Conservation (phyloP, 2,113 vertebrate genomes). For the Hymenochirus boettgeri region DNA sequence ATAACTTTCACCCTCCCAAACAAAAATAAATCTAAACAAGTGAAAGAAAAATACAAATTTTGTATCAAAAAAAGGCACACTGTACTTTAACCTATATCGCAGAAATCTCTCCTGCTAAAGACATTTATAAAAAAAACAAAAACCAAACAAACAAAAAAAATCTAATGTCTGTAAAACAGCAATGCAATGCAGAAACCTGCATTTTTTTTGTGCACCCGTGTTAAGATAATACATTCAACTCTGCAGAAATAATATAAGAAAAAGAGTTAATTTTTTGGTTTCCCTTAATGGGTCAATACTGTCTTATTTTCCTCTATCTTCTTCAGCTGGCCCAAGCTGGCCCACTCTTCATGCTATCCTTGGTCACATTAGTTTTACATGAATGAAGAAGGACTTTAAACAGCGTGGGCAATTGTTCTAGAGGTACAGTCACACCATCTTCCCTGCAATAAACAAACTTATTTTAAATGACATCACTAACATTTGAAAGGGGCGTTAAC, state of each 20-base stretch:
- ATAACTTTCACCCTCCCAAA: conserved; percentile 25
- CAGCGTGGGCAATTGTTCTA: conserved; percentile 95
- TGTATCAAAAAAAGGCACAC: conserved; percentile 23
- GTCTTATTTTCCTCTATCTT: conserved; percentile 33
- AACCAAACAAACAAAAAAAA: not conserved
- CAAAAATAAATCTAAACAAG: conserved; percentile 17
- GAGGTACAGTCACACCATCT: conserved; percentile 94
- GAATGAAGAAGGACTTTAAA: conserved; percentile 99
- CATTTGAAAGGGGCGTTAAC: no score
- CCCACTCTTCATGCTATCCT: conserved; percentile 61
- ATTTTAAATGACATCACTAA: no score
- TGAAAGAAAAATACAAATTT: conserved; percentile 18
- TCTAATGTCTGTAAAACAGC: conserved; percentile 34
- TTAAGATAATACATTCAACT: conserved; percentile 99
- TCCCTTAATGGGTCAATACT: conserved; percentile 44
- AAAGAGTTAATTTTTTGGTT: conserved; percentile 60
- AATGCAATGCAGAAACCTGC: conserved; percentile 27
- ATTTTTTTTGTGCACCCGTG: conserved; percentile 73
- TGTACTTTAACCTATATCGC: conserved; percentile 9
- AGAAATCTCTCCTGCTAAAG: conserved; percentile 48
- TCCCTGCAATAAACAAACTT: conserved; percentile 66
- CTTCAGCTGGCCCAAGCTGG: conserved; percentile 17
- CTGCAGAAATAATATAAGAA: conserved; percentile 99
- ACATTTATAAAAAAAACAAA: conserved; percentile 38
- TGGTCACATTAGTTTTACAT: conserved; percentile 87